Conservation (phyloP, 2,888 invertebrate species). For the Torymus auratus region DNA sequence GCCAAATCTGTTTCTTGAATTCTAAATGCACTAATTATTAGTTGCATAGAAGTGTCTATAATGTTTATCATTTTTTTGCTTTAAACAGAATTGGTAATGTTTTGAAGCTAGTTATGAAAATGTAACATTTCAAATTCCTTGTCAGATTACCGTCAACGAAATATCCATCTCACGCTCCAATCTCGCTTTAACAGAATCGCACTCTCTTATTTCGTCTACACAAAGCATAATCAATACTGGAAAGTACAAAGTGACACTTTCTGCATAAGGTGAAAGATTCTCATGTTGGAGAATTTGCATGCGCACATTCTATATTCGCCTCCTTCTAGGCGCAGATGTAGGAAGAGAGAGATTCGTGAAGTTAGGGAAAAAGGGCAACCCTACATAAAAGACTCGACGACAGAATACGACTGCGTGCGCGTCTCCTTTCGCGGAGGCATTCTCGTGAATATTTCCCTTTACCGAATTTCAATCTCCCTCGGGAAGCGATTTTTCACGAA, state of each 20-base stretch:
- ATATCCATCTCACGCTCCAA: too few species aligned
- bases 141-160: too few species aligned
- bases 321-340: too few species aligned
- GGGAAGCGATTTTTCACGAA: constrained; percentile 47
- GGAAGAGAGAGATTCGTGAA: not conserved
- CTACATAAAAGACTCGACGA: constrained; percentile 16
- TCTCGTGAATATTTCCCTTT: constrained; percentile 54
- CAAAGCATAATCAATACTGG: constrained; percentile 20
- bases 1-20: too few species aligned
- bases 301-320: too few species aligned
- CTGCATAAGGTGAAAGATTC: constrained; percentile 11
- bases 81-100: too few species aligned
- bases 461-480: constrained; percentile 37
- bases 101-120: too few species aligned
- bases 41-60: too few species aligned
- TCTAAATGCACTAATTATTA: too few species aligned
- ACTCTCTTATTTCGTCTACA: constrained; percentile 2
- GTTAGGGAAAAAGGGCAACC: constrained; percentile 5
- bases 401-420: not conserved
- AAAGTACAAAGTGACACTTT: constrained; percentile 18
- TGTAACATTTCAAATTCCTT: too few species aligned
- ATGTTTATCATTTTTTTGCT: too few species aligned
- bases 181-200: too few species aligned
- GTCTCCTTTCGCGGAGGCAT: not conserved
- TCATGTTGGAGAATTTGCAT: constrained; percentile 25